These are phyloP conservation scores for Megaceryle maxima DNA, from an alignment of 2,113 vertebrate genomes.

Conservation along the genomic window DNA sequence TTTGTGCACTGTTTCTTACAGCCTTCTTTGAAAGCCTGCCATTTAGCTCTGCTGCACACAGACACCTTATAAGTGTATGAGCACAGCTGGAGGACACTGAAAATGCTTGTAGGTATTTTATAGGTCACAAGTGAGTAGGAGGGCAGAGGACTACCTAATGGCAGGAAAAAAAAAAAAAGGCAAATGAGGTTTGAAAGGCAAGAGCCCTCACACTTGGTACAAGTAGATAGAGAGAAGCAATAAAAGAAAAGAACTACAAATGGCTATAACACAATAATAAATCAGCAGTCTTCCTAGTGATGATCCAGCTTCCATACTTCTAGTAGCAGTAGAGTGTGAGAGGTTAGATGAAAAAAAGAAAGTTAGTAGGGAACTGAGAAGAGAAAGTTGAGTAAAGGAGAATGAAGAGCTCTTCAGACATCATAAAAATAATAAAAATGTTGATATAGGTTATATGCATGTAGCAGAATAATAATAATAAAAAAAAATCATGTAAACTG, in stretches of 20 bases:
- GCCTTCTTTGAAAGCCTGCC: background rate
- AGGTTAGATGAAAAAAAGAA: background rate
- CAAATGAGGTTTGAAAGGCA: background rate
- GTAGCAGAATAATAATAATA: background rate
- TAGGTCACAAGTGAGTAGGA: background rate
- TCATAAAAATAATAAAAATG: background rate
- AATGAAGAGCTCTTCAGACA: background rate
- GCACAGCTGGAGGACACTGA: background rate
- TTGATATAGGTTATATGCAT: background rate
- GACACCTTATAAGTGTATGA: background rate
- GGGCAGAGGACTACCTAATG: background rate
- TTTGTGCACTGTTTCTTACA: background rate
- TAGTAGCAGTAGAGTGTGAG: background rate
- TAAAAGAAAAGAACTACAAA: background rate
- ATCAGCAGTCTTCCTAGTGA: background rate
- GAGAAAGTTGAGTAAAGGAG: background rate
- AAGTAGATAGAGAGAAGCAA: background rate
- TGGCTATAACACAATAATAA: background rate
- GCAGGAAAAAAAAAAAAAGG: fast-evolving
- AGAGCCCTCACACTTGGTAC: background rate
- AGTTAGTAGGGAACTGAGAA: background rate
- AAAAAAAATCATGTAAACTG: background rate
- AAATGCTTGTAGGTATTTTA: background rate
- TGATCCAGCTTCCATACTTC: background rate
- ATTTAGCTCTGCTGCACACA: background rate